A percentile compares a stretch with the other conserved stretches of the same genome.
Evolutionary conservation across 2,113 vertebrate genomes (phyloP).

Genomic region (Chiloscyllium plagiosum): DNA sequence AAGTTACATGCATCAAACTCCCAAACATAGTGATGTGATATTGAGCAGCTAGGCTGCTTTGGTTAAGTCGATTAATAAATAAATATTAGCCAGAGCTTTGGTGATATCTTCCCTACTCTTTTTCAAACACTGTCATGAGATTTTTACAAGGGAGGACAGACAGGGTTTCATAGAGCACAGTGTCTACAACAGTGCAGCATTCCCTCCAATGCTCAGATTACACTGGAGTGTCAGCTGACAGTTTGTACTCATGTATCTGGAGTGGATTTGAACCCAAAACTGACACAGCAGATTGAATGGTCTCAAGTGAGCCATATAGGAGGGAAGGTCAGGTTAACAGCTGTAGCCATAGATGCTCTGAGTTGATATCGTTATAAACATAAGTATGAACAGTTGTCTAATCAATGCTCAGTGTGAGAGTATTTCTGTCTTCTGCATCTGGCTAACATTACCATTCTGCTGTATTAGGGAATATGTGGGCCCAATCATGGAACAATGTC

Average conservation of each 20-base stretch:
- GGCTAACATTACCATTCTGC: slow-evolving; percentile 36
- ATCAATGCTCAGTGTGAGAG: background rate
- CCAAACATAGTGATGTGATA: background rate
- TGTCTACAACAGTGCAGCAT: background rate
- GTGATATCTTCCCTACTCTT: background rate
- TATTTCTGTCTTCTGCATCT: background rate
- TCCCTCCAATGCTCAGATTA: background rate
- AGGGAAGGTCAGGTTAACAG: background rate
- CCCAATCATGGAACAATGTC: slow-evolving; percentile 89
- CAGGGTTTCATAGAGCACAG: background rate
- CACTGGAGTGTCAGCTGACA: background rate
- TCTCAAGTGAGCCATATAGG: background rate
- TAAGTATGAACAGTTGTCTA: background rate
- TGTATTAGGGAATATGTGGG: slow-evolving; percentile 95
- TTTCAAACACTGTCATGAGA: background rate
- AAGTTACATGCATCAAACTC: too few relatives aligned
- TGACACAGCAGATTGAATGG: background rate
- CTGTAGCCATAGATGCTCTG: background rate
- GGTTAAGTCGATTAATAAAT: background rate
- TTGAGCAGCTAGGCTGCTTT: background rate
- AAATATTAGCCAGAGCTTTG: background rate
- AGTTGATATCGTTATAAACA: background rate
- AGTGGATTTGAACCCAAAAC: background rate
- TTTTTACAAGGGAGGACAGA: background rate
- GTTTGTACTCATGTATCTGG: background rate